Percentiles rank a stretch among this genome's conserved stretches.
Evolutionary conservation across 2,888 invertebrate species (phyloP).

Genomic region (Lymantria dispar): DNA sequence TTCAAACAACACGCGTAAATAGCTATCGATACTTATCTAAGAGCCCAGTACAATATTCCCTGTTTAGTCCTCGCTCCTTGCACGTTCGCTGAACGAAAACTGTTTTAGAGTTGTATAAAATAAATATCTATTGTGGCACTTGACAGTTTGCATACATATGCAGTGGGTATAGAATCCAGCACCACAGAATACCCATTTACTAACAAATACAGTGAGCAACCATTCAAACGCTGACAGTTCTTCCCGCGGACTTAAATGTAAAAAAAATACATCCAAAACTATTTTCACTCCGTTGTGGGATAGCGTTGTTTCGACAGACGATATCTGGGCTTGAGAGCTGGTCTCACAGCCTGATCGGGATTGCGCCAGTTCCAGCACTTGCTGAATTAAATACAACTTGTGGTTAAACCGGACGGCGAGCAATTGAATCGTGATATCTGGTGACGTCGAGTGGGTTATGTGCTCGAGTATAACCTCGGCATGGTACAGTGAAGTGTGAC

Average conservation of each 20-base stretch:
- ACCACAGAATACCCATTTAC: constrained; percentile 69
- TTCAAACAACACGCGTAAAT: constrained; percentile 76
- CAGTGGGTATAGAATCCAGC: constrained; percentile 54
- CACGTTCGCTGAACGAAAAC: constrained; percentile 39
- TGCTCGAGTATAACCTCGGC: constrained; percentile 18
- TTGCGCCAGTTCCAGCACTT: constrained; percentile 10
- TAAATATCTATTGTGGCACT: constrained; percentile 77
- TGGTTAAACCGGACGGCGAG: constrained; percentile 9
- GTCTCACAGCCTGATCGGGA: constrained; percentile 23
- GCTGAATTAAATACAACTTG: constrained; percentile 1
- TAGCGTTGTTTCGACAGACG: constrained; percentile 46
- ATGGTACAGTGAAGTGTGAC: constrained; percentile 31
- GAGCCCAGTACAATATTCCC: constrained; percentile 68
- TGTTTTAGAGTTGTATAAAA: constrained; percentile 52
- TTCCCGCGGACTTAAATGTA: constrained; percentile 59
- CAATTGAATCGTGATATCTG: constrained; percentile 30
- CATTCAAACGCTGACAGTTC: constrained; percentile 64
- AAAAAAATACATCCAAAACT: constrained; percentile 74
- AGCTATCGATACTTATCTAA: constrained; percentile 64
- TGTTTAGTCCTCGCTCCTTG: constrained; percentile 50
- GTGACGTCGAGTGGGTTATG: constrained; percentile 36
- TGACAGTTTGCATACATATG: constrained; percentile 48
- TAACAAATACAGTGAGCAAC: constrained; percentile 78
- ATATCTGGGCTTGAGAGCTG: constrained; percentile 52
- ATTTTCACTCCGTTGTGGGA: constrained; percentile 62